phyloP scores from a whole-genome alignment of 2,797 vertebrate species.

The Allobates femoralis region DNA sequence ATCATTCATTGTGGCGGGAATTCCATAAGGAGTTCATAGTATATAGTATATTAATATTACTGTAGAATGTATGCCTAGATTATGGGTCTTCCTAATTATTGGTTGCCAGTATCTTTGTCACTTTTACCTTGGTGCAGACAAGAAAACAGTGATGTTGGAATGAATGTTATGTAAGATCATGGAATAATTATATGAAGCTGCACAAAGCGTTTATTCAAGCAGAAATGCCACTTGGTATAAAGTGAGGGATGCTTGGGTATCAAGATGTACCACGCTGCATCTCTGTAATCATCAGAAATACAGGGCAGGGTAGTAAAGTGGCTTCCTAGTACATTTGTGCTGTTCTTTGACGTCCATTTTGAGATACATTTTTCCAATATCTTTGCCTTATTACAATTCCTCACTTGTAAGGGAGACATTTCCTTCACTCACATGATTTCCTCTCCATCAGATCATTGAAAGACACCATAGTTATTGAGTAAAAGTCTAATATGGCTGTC shows the following conservation, averaged over 20 bases:
- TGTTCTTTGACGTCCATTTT: not conserved
- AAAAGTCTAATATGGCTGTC: no score
- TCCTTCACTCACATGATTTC: not conserved
- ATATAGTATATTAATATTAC: not conserved
- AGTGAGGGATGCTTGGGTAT: constrained; percentile 33
- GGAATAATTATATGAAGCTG: constrained; percentile 31
- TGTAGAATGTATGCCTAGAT: not conserved
- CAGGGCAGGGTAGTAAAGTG: not conserved
- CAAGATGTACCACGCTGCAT: not conserved
- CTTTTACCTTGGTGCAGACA: not conserved
- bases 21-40: no score
- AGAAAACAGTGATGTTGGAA: not conserved
- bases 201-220: constrained; percentile 5
- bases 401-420: not conserved
- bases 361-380: not conserved
- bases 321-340: not conserved
- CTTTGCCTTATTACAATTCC: not conserved
- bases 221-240: constrained; percentile 37
- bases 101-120: not conserved
- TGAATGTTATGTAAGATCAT: constrained; percentile 6
- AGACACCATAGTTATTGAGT: not conserved
- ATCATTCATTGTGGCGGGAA: no score
- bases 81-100: not conserved
- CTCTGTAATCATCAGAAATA: not conserved
- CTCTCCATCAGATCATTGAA: not conserved